These are phyloP conservation scores for Procavia capensis DNA, from an alignment of 2,113 vertebrate genomes.

Conservation along the genomic window DNA sequence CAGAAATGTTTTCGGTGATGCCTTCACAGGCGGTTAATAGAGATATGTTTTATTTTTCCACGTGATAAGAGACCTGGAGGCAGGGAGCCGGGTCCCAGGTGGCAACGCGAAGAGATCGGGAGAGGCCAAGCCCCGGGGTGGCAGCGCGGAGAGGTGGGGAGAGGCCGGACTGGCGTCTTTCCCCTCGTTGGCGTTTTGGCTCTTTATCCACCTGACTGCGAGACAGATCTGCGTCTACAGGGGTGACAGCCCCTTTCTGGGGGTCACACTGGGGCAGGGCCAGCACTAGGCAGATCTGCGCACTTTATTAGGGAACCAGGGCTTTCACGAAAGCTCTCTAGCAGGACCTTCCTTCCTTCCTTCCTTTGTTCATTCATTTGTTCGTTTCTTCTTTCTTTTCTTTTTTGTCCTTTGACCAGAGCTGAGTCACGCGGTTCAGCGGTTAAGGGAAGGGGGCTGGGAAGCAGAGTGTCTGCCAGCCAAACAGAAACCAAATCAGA, in stretches of 20 bases:
- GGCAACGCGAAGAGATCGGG: too few relatives aligned
- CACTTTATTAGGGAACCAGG: neutral
- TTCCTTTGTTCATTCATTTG: too few relatives aligned
- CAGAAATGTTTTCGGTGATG: neutral
- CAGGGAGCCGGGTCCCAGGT: too few relatives aligned
- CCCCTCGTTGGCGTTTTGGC: neutral
- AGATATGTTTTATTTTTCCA: slow-evolving; percentile 5
- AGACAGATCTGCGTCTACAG: neutral
- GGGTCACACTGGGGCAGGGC: neutral
- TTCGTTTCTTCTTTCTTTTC: too few relatives aligned
- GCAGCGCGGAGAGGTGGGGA: too few relatives aligned
- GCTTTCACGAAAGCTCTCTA: neutral
- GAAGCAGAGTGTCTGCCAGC: neutral
- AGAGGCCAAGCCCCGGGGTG: too few relatives aligned
- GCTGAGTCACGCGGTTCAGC: neutral
- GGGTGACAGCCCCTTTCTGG: neutral
- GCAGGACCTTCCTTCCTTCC: too few relatives aligned
- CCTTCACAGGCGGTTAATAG: neutral
- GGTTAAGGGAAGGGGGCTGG: neutral
- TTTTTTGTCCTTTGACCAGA: neutral
- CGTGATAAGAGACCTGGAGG: neutral
- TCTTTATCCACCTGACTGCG: neutral
- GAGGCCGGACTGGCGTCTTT: too few relatives aligned
- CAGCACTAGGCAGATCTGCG: neutral
- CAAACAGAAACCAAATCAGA: neutral